These are phyloP conservation scores for Phania funesta DNA, from an alignment of 2,888 invertebrate species.

Conservation along the genomic window DNA sequence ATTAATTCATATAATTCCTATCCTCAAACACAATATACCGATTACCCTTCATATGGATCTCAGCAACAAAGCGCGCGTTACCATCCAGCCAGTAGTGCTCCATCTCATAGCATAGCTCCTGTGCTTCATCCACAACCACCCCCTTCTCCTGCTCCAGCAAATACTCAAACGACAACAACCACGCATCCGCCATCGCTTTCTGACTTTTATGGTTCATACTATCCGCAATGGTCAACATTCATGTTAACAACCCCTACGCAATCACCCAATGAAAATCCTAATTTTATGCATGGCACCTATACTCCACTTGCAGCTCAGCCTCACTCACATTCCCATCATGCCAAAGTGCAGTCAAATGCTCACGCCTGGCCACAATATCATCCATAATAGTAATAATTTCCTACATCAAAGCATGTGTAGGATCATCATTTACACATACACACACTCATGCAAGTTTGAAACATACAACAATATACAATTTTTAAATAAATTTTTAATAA, in stretches of 20 bases:
- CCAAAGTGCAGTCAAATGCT: conserved; percentile 60
- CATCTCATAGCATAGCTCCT: conserved; percentile 48
- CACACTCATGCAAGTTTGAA: conserved; percentile 4
- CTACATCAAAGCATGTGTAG: conserved; percentile 11
- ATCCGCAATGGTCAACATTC: conserved; percentile 65
- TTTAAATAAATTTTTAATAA: conserved; percentile 54
- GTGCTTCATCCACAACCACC: conserved; percentile 36
- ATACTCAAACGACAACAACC: conserved; percentile 24
- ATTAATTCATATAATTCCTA: conserved; percentile 49
- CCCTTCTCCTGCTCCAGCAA: conserved; percentile 34
- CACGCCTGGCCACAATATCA: conserved; percentile 64
- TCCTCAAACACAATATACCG: conserved; percentile 57
- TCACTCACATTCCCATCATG: conserved; percentile 65
- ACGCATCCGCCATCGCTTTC: conserved; percentile 54
- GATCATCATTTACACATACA: conserved; percentile 3
- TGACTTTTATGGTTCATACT: conserved; percentile 63
- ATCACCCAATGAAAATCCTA: conserved; percentile 47
- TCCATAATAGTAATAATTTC: conserved; percentile 59
- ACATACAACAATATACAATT: conserved; percentile 41
- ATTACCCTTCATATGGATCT: conserved; percentile 62
- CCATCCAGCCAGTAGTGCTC: conserved; percentile 31
- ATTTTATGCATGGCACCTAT: conserved; percentile 61
- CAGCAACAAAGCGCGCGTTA: conserved; percentile 60
- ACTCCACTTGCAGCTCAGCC: conserved; percentile 54
- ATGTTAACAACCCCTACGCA: conserved; percentile 60